These are phyloP conservation scores for Drosophila nannoptera DNA, from an alignment of 1,140 invertebrate species.

Conservation along the genomic window DNA sequence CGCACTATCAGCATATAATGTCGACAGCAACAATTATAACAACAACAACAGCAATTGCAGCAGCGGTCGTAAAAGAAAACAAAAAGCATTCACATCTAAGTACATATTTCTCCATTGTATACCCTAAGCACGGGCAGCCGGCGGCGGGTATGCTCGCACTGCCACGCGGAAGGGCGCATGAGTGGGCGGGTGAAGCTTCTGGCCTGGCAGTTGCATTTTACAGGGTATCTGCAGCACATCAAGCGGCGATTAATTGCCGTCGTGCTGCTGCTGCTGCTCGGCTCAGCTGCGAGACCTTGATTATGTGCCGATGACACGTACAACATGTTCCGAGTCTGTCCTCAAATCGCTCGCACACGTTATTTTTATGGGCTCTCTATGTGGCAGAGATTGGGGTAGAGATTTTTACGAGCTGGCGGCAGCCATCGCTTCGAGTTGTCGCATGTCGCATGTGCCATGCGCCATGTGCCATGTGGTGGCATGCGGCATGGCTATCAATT, in stretches of 20 bases:
- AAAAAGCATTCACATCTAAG: conserved; percentile 28
- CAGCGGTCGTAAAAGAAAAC: conserved; percentile 31
- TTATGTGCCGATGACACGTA: conserved; percentile 41
- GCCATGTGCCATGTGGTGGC: not conserved
- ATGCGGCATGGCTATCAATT: conserved; percentile 35
- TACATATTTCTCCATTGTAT: conserved; percentile 13
- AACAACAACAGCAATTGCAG: conserved; percentile 5
- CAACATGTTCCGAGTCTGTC: conserved; percentile 24
- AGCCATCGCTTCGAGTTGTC: conserved; percentile 10
- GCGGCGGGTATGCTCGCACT: too few relatives aligned
- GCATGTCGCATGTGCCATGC: conserved; percentile 13
- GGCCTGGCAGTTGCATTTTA: not conserved
- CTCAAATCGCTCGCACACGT: conserved; percentile 19
- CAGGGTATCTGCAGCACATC: conserved; percentile 1
- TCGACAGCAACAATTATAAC: conserved; percentile 1
- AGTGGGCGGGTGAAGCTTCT: too few relatives aligned
- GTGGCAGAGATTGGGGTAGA: not conserved
- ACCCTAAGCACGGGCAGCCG: not conserved
- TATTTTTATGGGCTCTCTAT: conserved; percentile 11
- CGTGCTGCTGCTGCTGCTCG: conserved; percentile 23
- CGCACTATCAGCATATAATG: conserved; percentile 40
- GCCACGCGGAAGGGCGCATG: too few relatives aligned
- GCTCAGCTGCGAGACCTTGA: conserved; percentile 25
- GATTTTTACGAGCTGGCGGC: conserved; percentile 14
- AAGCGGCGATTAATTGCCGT: not conserved